Evolutionary conservation across 2,888 invertebrate species (phyloP).

Genomic region (Slavum lentiscoides): DNA sequence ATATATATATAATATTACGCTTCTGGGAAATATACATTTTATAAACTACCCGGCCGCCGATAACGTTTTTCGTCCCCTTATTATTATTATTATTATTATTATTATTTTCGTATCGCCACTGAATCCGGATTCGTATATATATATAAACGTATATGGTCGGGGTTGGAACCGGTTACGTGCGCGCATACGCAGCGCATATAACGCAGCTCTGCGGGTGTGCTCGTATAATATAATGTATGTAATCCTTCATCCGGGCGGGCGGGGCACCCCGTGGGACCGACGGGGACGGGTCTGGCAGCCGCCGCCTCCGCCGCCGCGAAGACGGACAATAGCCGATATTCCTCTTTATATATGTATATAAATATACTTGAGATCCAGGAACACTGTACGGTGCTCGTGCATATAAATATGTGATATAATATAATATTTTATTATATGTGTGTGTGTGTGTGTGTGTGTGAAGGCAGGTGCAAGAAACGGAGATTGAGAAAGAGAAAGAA

Average conservation of each 20-base stretch:
- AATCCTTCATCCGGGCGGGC: constrained; percentile 32
- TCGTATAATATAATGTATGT: not conserved
- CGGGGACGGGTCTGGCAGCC: not conserved
- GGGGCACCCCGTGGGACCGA: constrained; percentile 23
- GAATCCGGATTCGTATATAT: not conserved
- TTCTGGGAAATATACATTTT: constrained; percentile 24
- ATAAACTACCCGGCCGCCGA: not conserved
- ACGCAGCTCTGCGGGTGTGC: constrained; percentile 5
- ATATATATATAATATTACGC: not conserved
- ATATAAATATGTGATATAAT: too few species aligned
- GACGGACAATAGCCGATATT: too few species aligned
- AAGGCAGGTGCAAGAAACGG: too few species aligned
- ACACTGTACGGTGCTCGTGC: too few species aligned
- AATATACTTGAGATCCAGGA: too few species aligned
- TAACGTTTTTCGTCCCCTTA: constrained; percentile 21
- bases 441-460: too few species aligned
- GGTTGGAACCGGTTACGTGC: constrained; percentile 27
- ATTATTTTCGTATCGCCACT: constrained; percentile 5
- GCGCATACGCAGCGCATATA: too few species aligned
- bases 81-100: not conserved
- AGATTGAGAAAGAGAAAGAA: too few species aligned
- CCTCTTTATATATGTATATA: too few species aligned
- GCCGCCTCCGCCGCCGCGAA: too few species aligned
- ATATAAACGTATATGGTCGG: not conserved
- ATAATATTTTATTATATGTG: too few species aligned